phyloP scores from a whole-genome alignment of 2,888 invertebrate species.

The Flabesymbios commensalis region DNA sequence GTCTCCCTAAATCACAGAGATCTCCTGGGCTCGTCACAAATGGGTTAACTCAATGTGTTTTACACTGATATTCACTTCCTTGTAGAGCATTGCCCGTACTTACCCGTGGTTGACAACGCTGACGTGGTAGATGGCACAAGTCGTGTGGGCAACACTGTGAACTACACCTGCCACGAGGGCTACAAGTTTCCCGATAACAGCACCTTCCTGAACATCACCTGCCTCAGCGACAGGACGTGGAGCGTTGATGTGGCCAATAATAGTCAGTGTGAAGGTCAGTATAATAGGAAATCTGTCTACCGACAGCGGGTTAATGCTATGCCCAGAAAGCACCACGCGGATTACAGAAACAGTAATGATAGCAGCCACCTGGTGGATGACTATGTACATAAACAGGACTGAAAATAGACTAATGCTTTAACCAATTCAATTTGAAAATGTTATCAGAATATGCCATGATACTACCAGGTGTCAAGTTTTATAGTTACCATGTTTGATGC shows the following conservation, averaged over 20 bases:
- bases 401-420: background rate
- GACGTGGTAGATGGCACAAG: conserved; percentile 12
- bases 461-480: too few relatives aligned
- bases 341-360: too few relatives aligned
- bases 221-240: conserved; percentile 29
- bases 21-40: too few relatives aligned
- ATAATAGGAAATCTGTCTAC: background rate
- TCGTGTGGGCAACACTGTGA: conserved; percentile 22
- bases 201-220: conserved; percentile 26
- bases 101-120: conserved; percentile 24
- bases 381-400: background rate
- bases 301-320: background rate
- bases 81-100: conserved; percentile 29
- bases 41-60: too few relatives aligned
- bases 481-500: too few relatives aligned
- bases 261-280: conserved; percentile 31
- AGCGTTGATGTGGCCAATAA: background rate
- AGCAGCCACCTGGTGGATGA: background rate
- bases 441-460: too few relatives aligned
- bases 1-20: too few relatives aligned
- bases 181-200: conserved; percentile 26
- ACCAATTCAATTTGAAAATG: too few relatives aligned
- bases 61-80: too few relatives aligned
- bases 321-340: too few relatives aligned
- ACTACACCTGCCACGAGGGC: conserved; percentile 32